Base-by-base conservation (phyloP, 2,888 invertebrate genomes). In the Choreutis nemorana region DNA sequence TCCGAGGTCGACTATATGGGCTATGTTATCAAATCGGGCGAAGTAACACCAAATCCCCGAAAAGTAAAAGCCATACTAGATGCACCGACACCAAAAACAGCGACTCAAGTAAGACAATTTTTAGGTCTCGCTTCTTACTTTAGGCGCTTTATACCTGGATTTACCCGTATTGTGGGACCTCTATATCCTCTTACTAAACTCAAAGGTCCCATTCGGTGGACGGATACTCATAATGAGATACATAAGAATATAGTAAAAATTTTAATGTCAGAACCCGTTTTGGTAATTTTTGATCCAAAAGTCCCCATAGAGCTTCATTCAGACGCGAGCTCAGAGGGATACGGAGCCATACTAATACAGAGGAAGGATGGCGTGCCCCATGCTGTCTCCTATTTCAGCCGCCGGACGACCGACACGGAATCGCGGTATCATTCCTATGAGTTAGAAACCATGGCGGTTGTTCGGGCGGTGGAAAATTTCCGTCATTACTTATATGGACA, bases 21-120 rank as follows among this genome's bases (percentile, higher is more conserved):
- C n/a, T n/a, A n/a, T n/a, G n/a, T n/a, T n/a, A n/a, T n/a, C n/a
- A n/a, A n/a, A n/a, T n/a, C n/a, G n/a, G n/a, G n/a, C n/a, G n/a
- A n/a, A n/a, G n/a, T n/a, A n/a, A n/a, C 20, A 9, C 46, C 48
- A 1, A 48, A 40, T 11, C 26, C 36, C 1, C 14, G 31, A 2
- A 46, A 45, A 26, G 28, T 46, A 3, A 21, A 37, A 24, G 47
- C 44, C n/a, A 25, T 43, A 1, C 7, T 22, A n/a, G 30, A 42
- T 4, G 33, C 35, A 1, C 35, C 40, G 2, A 2, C 18, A 0
- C 46, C 44, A 1, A 28, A 26, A 15, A 42, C 37, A 0, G 39
- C 31, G 2, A 36, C 32, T 2, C 40, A 46, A 24, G 36, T 44
- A 0, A 15, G 14, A 9, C 34, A 34, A 30, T 31, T 34, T 10